Base-by-base conservation (phyloP, 64 coral and sea anemone genomes). In the Pocillopora verrucosa region DNA sequence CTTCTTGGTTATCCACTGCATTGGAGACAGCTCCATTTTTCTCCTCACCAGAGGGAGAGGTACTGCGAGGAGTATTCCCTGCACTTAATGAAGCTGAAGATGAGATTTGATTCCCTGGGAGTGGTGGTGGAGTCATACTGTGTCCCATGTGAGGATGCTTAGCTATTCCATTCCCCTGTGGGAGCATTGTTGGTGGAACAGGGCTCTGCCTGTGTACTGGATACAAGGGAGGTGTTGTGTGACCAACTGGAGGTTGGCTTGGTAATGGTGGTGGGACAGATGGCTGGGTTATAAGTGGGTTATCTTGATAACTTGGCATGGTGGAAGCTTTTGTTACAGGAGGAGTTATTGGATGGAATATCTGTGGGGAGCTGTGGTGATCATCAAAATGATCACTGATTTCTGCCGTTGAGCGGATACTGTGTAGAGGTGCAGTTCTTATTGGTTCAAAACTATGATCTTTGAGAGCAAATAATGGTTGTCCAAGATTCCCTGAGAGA, bases 391-490 rank as follows among this genome's bases (percentile, higher is more conserved):
- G 94, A 87, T 93, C 83, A 56, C 87, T 80, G 58, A 97, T 90
- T 58, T 93, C 95, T 69, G 95, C 91, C 57, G 82, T 93, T 56
- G 95, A 97, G n/a, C 95, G 95, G 56, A 97, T 92, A 35, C 83
- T 80, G 20, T 80, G 85, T 51, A 83, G 75, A 34, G 87, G 90
- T 20, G 87, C 90, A 77, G 95, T 87, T 38, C 87, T 76, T 45
- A 97, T 84, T 19, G 95, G 95, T 81, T 97, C 91, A 88, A 93
- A 97, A 80, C 88, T 82, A 88, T 93, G 95, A 64, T 81, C 74
- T 91, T 93, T 91, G 15, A 97, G 83, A 80, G 72, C 89, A 94
- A 92, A 93, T 24, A 97, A 74, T 78, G 95, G 95, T 15, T 91
- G 91, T 16, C 95, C 95, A 80, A 97, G 87, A 90, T 88, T 78